A percentile compares a stretch with the other conserved stretches of the same genome.
Evolutionary conservation across 1,140 invertebrate genomes (phyloP).

Genomic region (Trichonephila clavipes): DNA sequence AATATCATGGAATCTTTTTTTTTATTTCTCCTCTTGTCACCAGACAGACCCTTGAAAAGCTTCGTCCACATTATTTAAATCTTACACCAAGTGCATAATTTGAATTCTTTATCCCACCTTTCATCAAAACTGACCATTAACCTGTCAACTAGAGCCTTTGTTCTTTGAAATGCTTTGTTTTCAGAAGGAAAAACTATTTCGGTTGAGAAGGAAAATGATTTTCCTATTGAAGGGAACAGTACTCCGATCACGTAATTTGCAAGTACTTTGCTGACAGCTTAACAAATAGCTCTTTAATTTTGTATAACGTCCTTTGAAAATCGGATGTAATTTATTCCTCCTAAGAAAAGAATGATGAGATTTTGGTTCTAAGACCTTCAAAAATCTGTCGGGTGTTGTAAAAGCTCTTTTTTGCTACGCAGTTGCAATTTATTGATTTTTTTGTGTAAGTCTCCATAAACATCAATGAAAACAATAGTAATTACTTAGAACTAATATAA

Average conservation of each 20-base stretch:
- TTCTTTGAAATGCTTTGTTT: slow-evolving; percentile 32
- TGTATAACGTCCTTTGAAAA: background rate
- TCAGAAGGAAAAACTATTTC: background rate
- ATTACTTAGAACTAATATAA: too few species aligned
- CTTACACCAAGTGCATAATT: background rate
- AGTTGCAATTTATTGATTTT: too few species aligned
- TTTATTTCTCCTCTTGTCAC: background rate
- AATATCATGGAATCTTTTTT: background rate
- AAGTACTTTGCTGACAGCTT: background rate
- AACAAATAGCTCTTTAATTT: slow-evolving; percentile 22
- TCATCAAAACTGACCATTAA: slow-evolving; percentile 12
- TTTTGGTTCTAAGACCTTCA: background rate
- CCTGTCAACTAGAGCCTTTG: background rate
- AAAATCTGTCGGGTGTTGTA: background rate
- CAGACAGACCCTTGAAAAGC: slow-evolving; percentile 5
- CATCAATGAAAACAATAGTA: too few species aligned
- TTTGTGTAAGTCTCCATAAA: too few species aligned
- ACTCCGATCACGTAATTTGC: slow-evolving; percentile 12
- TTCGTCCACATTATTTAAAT: slow-evolving; percentile 17
- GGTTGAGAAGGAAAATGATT: background rate
- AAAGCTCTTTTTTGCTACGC: too few species aligned
- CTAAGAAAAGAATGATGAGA: background rate
- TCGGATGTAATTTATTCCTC: background rate
- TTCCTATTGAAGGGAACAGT: background rate
- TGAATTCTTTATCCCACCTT: slow-evolving; percentile 15